These are phyloP conservation scores for Brachionichthys hirsutus DNA, from an alignment of 2,113 vertebrate species.

Conservation along the genomic window DNA sequence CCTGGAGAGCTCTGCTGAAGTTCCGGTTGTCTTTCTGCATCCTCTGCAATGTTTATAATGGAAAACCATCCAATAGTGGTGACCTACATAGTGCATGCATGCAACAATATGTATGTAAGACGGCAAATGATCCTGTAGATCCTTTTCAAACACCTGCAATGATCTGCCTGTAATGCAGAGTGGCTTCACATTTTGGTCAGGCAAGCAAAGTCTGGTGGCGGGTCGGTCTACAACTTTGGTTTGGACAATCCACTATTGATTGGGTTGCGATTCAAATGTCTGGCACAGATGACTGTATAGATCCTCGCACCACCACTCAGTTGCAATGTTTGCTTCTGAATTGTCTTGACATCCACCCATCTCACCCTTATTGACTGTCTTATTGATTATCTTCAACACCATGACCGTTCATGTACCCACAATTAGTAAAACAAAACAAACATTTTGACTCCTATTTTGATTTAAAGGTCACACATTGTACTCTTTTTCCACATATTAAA, in stretches of 20 bases:
- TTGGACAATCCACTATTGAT: too few species aligned
- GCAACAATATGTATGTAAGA: slow-evolving; percentile 5
- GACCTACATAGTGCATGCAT: slow-evolving; percentile 39
- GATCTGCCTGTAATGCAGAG: neutral
- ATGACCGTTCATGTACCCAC: too few species aligned
- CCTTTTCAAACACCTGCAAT: neutral
- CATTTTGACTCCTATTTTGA: too few species aligned
- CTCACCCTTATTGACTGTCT: too few species aligned
- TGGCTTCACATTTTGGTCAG: neutral
- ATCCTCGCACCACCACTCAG: too few species aligned
- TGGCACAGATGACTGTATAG: neutral
- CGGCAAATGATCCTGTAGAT: neutral
- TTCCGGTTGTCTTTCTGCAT: slow-evolving; percentile 43
- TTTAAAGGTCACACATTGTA: too few species aligned
- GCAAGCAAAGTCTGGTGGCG: neutral
- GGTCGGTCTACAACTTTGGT: too few species aligned
- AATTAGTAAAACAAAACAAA: too few species aligned
- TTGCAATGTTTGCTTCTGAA: too few species aligned
- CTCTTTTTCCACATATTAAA: too few species aligned
- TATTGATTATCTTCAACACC: too few species aligned
- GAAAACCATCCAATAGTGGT: slow-evolving; percentile 34
- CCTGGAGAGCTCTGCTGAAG: slow-evolving; percentile 52
- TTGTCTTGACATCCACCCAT: too few species aligned
- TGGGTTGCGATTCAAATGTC: neutral
- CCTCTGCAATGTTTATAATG: slow-evolving; percentile 42